These are phyloP conservation scores for Burhinus bistriatus DNA, from an alignment of 2,113 vertebrate genomes.

Conservation along the genomic window DNA sequence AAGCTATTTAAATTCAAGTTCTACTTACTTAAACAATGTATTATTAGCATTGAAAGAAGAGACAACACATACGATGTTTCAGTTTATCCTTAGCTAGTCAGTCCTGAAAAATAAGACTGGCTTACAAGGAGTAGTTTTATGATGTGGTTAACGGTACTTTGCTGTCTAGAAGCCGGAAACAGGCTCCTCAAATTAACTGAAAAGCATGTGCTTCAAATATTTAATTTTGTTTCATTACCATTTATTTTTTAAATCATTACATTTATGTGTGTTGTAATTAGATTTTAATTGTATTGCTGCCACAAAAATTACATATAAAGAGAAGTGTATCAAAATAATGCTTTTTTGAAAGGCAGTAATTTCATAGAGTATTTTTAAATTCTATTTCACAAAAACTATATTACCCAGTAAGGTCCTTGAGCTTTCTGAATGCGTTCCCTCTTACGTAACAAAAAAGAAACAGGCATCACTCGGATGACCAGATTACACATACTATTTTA, in stretches of 20 bases:
- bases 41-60: background rate
- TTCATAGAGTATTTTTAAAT: background rate
- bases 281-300: background rate
- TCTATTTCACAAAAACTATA: background rate
- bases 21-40: background rate
- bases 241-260: background rate
- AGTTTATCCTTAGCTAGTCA: background rate
- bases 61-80: background rate
- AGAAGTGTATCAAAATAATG: background rate
- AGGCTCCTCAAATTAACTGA: background rate
- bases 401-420: background rate
- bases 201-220: background rate
- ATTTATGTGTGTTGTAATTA: background rate
- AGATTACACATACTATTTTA: background rate
- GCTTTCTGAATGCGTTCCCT: background rate
- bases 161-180: background rate
- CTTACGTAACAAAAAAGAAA: background rate
- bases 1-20: background rate
- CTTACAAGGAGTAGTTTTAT: background rate
- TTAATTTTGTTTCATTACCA: background rate
- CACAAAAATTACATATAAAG: background rate
- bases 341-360: background rate
- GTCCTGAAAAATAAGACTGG: background rate
- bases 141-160: background rate
- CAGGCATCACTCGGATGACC: accelerated